Base-by-base conservation (phyloP, 2,113 vertebrate species). In the Cepphus grylle region DNA sequence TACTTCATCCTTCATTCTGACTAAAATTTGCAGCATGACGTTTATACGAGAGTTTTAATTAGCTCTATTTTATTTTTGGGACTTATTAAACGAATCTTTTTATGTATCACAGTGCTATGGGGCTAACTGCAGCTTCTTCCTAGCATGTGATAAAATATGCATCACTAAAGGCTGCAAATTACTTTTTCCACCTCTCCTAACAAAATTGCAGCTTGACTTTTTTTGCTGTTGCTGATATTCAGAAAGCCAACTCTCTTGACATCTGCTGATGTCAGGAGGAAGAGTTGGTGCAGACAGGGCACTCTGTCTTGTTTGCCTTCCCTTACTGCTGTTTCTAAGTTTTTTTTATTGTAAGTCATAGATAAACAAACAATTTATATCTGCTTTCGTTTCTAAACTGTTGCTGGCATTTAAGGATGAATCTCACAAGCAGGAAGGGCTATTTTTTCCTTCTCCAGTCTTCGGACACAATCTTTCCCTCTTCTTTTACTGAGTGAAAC, bases 11-110 rank as follows among this genome's bases (percentile, higher is more conserved):
- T 71, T 91, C 47, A n/a, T 50, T 83, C 20, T 84, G 26, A 73
- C 38, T 76, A 89, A 82, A 91, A 55, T 91, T 86, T 95, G 34
- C 80, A 88, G 29, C 17, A n/a, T 70, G 55, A 92, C 58, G 27
- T 80, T 97, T 88, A 42, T 58, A 90, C 10, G 1, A 34, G 40
- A 53, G 17, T n/a, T 91, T 52, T 94, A 83, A 96, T 97, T 95
- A 93, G 42, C 32, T 95, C 34, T 47, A 34, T 70, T 92, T 96
- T 94, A 90, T 93, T 97, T 96, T 58, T 59, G 38, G 69, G 9
- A 76, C 45, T 49, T 72, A 47, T 20, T 85, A 84, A 73, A 56
- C 55, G 32, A 93, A 49, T 45, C 70, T 45, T 96, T 94, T 89
- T 62, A 83, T 71, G 62, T 77, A 59, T 85, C 63, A 53, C 32